Evolutionary conservation across 2,888 invertebrate genomes (phyloP).

Genomic region (Noctua pronuba): DNA sequence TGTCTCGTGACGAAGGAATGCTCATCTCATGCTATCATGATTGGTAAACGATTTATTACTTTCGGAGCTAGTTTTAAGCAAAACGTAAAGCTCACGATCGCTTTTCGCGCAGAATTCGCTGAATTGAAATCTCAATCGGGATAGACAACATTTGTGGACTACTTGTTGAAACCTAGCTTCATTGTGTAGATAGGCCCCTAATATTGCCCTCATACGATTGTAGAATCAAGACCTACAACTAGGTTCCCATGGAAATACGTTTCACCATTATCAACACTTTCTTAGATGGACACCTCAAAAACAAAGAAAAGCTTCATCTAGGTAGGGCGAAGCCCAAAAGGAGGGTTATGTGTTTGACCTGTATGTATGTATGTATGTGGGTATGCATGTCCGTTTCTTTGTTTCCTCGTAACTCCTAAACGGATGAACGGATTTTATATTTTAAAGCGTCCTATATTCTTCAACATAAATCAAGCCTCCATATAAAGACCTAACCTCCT

Average conservation of each 20-base stretch:
- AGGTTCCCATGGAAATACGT: not conserved
- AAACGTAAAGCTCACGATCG: not conserved
- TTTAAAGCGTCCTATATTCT: not conserved
- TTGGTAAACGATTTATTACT: not conserved
- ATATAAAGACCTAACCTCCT: not conserved
- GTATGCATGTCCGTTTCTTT: too few species aligned
- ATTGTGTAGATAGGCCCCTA: not conserved
- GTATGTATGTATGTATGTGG: too few species aligned
- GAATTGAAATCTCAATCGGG: not conserved
- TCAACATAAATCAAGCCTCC: not conserved
- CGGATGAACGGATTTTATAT: too few species aligned
- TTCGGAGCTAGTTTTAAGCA: not conserved
- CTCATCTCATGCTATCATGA: not conserved
- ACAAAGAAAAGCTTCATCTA: not conserved
- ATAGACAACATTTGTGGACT: not conserved
- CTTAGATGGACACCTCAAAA: not conserved
- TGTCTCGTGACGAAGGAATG: conserved; percentile 18
- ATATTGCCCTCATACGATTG: not conserved
- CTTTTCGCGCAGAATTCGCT: not conserved
- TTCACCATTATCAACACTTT: not conserved
- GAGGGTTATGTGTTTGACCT: too few species aligned
- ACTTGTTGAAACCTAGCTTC: not conserved
- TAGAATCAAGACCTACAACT: not conserved
- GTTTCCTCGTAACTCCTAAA: too few species aligned
- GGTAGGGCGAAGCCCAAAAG: too few species aligned